Conservation (phyloP, 2,888 invertebrate species). For the Dioctria linearis region DNA sequence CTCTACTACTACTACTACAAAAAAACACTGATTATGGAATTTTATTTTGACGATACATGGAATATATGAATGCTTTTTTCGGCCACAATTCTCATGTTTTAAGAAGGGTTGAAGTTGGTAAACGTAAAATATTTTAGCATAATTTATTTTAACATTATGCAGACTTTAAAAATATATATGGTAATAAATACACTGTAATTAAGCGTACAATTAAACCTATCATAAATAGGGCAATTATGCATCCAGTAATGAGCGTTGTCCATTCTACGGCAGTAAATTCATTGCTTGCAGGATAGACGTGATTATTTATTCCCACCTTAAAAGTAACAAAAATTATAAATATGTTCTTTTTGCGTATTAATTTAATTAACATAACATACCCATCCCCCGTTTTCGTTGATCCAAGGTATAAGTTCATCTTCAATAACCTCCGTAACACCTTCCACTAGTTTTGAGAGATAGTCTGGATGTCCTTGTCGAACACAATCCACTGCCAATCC, state of each 20-base stretch:
- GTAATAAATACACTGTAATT: conserved; percentile 61
- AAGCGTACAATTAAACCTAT: conserved; percentile 66
- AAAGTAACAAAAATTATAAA: conserved; percentile 20
- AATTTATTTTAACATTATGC: conserved; percentile 27
- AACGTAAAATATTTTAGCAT: neutral
- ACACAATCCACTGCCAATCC: conserved; percentile 87
- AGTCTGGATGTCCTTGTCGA: conserved; percentile 83
- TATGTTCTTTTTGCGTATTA: neutral
- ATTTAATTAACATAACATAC: conserved; percentile 71
- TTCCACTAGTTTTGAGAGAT: conserved; percentile 82
- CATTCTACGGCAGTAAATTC: conserved; percentile 68
- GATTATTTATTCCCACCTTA: conserved; percentile 68
- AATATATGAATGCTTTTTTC: too few relatives aligned
- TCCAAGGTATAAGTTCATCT: conserved; percentile 82
- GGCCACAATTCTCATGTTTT: too few relatives aligned
- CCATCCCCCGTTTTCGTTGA: conserved; percentile 90
- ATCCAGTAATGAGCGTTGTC: conserved; percentile 67
- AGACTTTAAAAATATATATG: conserved; percentile 51
- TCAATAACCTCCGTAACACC: conserved; percentile 81
- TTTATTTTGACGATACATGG: too few relatives aligned
- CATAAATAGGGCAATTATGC: conserved; percentile 67
- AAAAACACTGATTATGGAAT: too few relatives aligned
- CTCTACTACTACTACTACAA: too few relatives aligned
- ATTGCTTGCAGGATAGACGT: conserved; percentile 67
- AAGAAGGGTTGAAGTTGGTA: neutral